Evolutionary conservation across 2,113 vertebrate species (phyloP).

Genomic region (Cisticola juncidis): DNA sequence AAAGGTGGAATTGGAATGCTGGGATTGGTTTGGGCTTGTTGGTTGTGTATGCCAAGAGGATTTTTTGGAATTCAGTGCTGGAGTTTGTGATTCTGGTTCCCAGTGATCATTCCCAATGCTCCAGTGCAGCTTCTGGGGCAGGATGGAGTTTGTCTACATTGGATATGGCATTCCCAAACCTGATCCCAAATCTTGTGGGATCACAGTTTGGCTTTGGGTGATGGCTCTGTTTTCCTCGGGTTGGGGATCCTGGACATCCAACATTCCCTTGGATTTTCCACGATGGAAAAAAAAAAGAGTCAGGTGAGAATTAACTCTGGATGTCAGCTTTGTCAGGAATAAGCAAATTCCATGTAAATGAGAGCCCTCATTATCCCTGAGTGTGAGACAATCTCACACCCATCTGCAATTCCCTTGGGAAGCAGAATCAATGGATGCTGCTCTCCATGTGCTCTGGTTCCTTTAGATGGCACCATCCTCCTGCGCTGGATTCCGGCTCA

Average conservation of each 20-base stretch:
- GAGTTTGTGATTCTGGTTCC: not conserved
- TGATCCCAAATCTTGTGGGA: not conserved
- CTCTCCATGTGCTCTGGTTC: constrained; percentile 36
- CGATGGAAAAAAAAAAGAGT: not conserved
- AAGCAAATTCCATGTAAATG: not conserved
- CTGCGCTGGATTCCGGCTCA: constrained; percentile 54
- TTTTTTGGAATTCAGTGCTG: not conserved
- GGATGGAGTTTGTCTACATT: not conserved
- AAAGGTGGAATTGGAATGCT: not conserved
- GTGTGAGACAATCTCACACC: not conserved
- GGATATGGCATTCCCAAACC: not conserved
- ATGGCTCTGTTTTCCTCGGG: not conserved
- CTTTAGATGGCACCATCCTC: constrained; percentile 94
- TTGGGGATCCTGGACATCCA: fast-evolving
- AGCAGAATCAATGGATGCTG: not conserved
- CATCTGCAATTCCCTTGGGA: not conserved
- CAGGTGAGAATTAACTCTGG: not conserved
- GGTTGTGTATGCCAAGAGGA: not conserved
- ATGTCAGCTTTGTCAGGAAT: not conserved
- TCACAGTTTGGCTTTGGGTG: not conserved
- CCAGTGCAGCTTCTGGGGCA: fast-evolving
- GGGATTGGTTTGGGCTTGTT: constrained; percentile 26
- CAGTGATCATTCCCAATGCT: not conserved
- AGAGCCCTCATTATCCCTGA: not conserved
- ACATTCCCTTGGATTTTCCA: not conserved